phyloP scores from a whole-genome alignment of 2,797 vertebrate species.

The Hafferia zeledoni region DNA sequence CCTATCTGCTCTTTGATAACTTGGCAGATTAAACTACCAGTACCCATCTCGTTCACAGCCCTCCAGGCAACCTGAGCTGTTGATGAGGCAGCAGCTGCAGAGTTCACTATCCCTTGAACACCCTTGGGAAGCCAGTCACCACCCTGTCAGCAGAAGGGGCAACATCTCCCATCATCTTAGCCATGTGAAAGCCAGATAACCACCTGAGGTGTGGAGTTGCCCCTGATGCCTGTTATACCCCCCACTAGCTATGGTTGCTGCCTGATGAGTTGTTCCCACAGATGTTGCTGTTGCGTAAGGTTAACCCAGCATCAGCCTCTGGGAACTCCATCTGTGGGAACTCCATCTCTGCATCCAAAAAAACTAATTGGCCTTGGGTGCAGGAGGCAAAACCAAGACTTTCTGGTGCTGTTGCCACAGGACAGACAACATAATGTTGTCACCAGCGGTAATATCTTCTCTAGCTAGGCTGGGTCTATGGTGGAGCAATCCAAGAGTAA shows the following conservation, averaged over 20 bases:
- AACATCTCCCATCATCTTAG: not conserved
- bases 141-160: not conserved
- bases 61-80: not conserved
- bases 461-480: not conserved
- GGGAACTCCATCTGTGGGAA: rapidly evolving
- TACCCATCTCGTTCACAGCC: not conserved
- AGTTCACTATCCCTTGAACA: not conserved
- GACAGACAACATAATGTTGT: not conserved
- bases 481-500: not conserved
- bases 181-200: not conserved
- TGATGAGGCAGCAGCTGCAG: not conserved
- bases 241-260: not conserved
- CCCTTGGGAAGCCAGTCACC: rapidly evolving
- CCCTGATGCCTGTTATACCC: not conserved
- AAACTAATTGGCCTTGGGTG: not conserved
- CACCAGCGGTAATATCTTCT: not conserved
- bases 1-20: not conserved
- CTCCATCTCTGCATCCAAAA: not conserved
- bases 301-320: not conserved
- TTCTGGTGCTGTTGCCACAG: not conserved
- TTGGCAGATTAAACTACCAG: not conserved
- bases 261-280: not conserved
- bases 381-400: not conserved
- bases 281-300: not conserved
- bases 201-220: not conserved